Conservation (phyloP, 1,140 invertebrate genomes). For the Macrobrachium rosenbergii region DNA sequence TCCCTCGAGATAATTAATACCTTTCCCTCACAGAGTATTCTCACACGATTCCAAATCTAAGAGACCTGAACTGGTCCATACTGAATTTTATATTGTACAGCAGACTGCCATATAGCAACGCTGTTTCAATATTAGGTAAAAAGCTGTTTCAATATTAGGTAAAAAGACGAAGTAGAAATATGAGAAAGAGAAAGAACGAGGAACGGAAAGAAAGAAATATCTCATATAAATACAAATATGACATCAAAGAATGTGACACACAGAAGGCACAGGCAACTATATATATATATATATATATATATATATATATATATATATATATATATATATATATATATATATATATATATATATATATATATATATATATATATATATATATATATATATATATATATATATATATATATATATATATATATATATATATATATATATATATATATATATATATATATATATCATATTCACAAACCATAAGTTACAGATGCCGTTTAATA, state of each 20-base stretch:
- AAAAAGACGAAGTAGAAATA: too few species aligned
- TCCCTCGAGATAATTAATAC: not conserved
- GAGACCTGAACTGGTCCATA: too few species aligned
- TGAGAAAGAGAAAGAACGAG: too few species aligned
- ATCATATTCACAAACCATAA: too few species aligned
- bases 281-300: too few species aligned
- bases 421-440: slow-evolving; percentile 20
- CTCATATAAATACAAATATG: not conserved
- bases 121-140: too few species aligned
- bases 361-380: not conserved
- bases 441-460: slow-evolving; percentile 22
- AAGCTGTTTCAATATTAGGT: too few species aligned
- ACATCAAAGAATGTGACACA: too few species aligned
- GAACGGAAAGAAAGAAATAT: not conserved
- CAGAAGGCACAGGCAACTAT: too few species aligned
- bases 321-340: slow-evolving; percentile 11
- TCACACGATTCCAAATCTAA: not conserved
- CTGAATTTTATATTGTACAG: too few species aligned
- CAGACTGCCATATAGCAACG: too few species aligned
- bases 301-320: slow-evolving; percentile 8
- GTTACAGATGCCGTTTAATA: too few species aligned
- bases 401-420: slow-evolving; percentile 2
- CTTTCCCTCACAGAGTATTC: not conserved
- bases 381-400: slow-evolving; percentile 4
- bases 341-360: not conserved